Evolutionary conservation across 2,113 vertebrate genomes (phyloP), one percentile per base, ranked within the genome.

Genomic region (Nothoprocta pentlandii): DNA sequence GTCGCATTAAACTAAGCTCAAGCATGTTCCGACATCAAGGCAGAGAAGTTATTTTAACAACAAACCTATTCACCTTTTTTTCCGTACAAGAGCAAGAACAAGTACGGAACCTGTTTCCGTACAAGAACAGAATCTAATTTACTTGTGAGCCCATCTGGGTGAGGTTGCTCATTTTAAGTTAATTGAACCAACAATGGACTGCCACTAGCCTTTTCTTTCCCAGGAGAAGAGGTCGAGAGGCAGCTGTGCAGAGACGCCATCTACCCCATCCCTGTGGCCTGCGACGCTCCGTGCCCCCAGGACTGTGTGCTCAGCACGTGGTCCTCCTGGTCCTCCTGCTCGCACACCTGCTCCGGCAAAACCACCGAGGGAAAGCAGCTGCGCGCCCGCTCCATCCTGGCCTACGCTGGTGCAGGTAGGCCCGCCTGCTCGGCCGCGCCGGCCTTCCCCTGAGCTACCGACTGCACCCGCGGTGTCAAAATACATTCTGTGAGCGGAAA

Each of bases 311-410:
- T 99, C 89, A 99, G 98, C 80, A 76, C 93, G 34, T 99, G 99
- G 99, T 99, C 99, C 0, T 6, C 96, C 0, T 99, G 99, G 99
- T 99, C 99, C 47, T 98, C 98, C 73, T 99, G 99, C 95, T 99
- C 99, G 0, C 99, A 99, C 97, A 99, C 99, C 93, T 99, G 99
- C 98, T 99, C 99, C 1, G 99, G 99, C 13, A 99, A 99, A 97
- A 99, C 98, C 80, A 98, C 99, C 0, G 99, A 99, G 96, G 99
- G 99, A 42, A 99, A 97, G 87, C 99, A 99, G 98, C 98, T 98
- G 94, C 98, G 99, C 30, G 98, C 99, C 1, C 98, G 99, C 69
- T 99, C 99, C 75, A 96, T 99, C 53, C 97, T 99, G 95, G 99
- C 99, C 0, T 99, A 99, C 34, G 98, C 98, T 6, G 98, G 98